Evolutionary conservation across 2,113 vertebrate genomes (phyloP).

Genomic region (Ictidomys tridecemlineatus): DNA sequence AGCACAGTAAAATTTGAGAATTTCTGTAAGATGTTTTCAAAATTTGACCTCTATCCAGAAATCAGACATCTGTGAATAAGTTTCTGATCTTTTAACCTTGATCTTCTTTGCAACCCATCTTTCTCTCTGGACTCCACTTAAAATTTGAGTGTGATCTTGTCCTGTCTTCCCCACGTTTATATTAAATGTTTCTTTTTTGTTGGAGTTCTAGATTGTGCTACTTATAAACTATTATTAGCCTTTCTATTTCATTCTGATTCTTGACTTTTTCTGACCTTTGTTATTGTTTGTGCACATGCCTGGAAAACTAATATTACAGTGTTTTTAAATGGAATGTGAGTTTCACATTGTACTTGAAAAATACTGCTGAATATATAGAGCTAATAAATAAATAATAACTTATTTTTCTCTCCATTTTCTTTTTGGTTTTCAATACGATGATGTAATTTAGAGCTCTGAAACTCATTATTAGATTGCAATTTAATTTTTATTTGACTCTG

Average conservation of each 20-base stretch:
- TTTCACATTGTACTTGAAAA: not conserved
- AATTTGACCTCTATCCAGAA: slow-evolving; percentile 18
- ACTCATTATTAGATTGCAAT: not conserved
- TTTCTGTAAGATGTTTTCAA: slow-evolving; percentile 4
- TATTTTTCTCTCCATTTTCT: not conserved
- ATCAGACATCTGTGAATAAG: not conserved
- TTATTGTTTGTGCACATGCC: not conserved
- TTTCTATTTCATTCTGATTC: not conserved
- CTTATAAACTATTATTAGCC: not conserved
- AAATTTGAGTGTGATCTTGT: not conserved
- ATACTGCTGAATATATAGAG: not conserved
- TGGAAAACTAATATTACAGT: not conserved
- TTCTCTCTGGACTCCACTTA: not conserved
- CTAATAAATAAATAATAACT: not conserved
- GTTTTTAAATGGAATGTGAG: not conserved
- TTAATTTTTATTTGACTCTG: not conserved
- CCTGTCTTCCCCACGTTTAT: not conserved
- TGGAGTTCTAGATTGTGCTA: not conserved
- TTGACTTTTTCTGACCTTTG: slow-evolving; percentile 33
- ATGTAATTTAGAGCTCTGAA: not conserved
- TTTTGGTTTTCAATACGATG: not conserved
- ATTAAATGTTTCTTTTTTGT: not conserved
- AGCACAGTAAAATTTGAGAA: slow-evolving; percentile 21
- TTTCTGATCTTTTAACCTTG: slow-evolving; percentile 25
- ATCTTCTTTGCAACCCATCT: not conserved